A percentile compares a stretch with the other conserved stretches of the same genome.
Conservation (phyloP, 1,140 invertebrate species). For the Periplaneta americana region DNA sequence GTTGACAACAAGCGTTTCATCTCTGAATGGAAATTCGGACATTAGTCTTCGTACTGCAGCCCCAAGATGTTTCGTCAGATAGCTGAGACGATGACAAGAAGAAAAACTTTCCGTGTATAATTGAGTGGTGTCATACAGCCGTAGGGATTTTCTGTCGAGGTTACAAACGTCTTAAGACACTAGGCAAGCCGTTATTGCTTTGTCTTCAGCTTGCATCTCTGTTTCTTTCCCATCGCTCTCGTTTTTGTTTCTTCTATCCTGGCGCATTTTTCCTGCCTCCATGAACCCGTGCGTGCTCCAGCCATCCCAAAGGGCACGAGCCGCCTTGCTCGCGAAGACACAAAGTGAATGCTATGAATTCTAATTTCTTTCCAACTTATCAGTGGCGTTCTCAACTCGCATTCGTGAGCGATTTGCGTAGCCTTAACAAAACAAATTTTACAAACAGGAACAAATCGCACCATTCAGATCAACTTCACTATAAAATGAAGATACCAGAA, state of each 20-base stretch:
- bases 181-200: neutral
- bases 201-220: neutral
- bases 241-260: neutral
- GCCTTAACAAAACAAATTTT: no score
- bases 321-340: neutral
- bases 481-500: no score
- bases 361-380: neutral
- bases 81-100: no score
- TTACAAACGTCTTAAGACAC: neutral
- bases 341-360: neutral
- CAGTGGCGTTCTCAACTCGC: no score
- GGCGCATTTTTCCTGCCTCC: neutral
- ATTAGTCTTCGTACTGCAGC: no score
- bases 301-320: neutral
- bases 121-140: neutral
- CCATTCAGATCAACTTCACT: no score
- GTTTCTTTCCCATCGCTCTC: neutral
- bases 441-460: no score
- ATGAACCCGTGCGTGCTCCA: neutral
- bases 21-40: no score
- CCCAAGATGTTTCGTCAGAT: no score
- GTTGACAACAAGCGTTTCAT: no score
- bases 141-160: neutral
- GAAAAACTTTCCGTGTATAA: no score
- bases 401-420: no score